Conservation (phyloP, 2,888 invertebrate genomes). For the Cheilosia grossa region DNA sequence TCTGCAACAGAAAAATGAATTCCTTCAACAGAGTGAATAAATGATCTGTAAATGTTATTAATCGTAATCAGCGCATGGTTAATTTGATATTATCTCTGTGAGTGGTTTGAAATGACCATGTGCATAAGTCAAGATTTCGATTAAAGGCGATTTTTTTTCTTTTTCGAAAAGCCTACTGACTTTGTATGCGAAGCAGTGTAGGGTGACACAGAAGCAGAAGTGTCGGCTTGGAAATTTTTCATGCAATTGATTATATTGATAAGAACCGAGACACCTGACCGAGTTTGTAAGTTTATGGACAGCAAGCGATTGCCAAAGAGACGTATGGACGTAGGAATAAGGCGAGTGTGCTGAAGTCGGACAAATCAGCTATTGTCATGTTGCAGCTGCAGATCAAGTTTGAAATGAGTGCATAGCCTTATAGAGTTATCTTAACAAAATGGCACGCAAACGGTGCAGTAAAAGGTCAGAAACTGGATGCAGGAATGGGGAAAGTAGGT, state of each 20-base stretch:
- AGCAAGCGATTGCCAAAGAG: not conserved
- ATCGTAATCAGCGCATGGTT: conserved; percentile 50
- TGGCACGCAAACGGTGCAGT: too few species aligned
- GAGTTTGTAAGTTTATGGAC: not conserved
- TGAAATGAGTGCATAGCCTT: too few species aligned
- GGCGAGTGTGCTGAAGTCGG: not conserved
- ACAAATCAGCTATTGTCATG: not conserved
- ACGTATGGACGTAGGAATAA: not conserved
- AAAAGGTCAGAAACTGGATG: too few species aligned
- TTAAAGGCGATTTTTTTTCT: conserved; percentile 19
- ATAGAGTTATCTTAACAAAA: too few species aligned
- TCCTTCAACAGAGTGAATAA: conserved; percentile 16
- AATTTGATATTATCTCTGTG: conserved; percentile 55
- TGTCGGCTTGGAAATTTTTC: not conserved
- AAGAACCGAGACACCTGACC: conserved; percentile 12
- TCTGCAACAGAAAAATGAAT: not conserved
- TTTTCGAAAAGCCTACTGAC: conserved; percentile 11
- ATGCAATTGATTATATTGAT: not conserved
- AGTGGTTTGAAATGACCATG: conserved; percentile 40
- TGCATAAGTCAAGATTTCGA: conserved; percentile 52
- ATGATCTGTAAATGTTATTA: conserved; percentile 37
- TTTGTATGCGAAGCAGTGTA: not conserved
- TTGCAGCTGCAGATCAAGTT: not conserved
- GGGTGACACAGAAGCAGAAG: not conserved
- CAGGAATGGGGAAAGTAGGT: too few species aligned